These are phyloP conservation scores for Amblyornis subalaris DNA, from an alignment of 2,113 vertebrate genomes.

Conservation along the genomic window DNA sequence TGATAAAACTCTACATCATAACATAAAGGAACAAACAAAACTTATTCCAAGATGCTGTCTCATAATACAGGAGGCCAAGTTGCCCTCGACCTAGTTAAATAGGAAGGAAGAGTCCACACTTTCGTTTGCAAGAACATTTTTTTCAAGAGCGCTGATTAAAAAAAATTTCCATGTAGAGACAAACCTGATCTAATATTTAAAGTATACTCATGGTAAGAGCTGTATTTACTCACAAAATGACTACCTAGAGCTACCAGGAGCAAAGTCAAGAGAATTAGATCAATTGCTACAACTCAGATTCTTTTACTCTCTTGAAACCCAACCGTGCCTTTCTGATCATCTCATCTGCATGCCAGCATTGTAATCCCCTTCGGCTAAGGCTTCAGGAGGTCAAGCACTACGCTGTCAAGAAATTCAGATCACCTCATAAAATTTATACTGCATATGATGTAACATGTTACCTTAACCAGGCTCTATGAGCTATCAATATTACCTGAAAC, in stretches of 20 bases:
- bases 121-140: background rate
- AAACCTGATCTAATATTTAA: background rate
- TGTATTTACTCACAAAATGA: background rate
- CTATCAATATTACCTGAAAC: conserved; percentile 85
- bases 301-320: background rate
- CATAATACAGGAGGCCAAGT: background rate
- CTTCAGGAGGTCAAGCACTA: background rate
- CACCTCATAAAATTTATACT: background rate
- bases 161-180: background rate
- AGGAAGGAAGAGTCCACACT: background rate
- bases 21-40: background rate
- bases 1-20: background rate
- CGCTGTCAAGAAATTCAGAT: background rate
- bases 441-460: background rate
- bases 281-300: background rate
- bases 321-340: background rate
- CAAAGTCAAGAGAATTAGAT: background rate
- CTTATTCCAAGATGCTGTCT: background rate
- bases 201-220: background rate
- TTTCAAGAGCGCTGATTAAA: background rate
- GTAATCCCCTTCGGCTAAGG: accelerated
- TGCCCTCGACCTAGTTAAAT: background rate
- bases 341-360: background rate
- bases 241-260: background rate
- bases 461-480: background rate